Conservation (phyloP, 2,888 invertebrate species). For the Agrochola lota region DNA sequence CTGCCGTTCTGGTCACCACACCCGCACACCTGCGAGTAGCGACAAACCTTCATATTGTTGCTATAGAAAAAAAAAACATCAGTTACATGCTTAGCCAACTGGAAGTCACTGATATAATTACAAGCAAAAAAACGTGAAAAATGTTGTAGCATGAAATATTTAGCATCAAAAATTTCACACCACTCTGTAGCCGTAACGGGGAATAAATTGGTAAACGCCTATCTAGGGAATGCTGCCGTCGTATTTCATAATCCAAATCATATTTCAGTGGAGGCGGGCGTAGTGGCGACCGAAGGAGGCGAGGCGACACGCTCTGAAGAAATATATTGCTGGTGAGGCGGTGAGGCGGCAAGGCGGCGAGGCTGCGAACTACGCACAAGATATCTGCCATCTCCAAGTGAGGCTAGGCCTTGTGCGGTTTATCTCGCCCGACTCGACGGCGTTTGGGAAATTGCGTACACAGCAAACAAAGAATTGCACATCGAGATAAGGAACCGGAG, state of each 20-base stretch:
- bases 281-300: conserved; percentile 69
- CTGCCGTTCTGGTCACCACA: conserved; percentile 75
- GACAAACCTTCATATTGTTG: conserved; percentile 40
- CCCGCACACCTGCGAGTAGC: conserved; percentile 67
- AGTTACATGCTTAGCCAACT: conserved; percentile 53
- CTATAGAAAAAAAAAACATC: conserved; percentile 55
- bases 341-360: conserved; percentile 59
- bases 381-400: conserved; percentile 84
- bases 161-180: conserved; percentile 70
- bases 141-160: conserved; percentile 58
- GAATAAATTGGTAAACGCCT: conserved; percentile 74
- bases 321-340: conserved; percentile 75
- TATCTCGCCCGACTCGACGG: conserved; percentile 79
- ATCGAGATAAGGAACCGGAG: conserved; percentile 82
- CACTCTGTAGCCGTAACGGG: conserved; percentile 66
- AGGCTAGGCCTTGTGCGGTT: conserved; percentile 77
- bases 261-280: conserved; percentile 76
- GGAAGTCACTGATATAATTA: conserved; percentile 60
- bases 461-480: conserved; percentile 87
- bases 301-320: conserved; percentile 74
- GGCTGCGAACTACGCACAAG: conserved; percentile 71
- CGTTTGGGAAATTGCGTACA: conserved; percentile 87
- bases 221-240: conserved; percentile 75
- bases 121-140: conserved; percentile 55
- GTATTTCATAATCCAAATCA: conserved; percentile 83